Percentiles rank a stretch among this genome's conserved stretches.
Conservation (phyloP, 2,888 invertebrate species). For the Entomobrya proxima region DNA sequence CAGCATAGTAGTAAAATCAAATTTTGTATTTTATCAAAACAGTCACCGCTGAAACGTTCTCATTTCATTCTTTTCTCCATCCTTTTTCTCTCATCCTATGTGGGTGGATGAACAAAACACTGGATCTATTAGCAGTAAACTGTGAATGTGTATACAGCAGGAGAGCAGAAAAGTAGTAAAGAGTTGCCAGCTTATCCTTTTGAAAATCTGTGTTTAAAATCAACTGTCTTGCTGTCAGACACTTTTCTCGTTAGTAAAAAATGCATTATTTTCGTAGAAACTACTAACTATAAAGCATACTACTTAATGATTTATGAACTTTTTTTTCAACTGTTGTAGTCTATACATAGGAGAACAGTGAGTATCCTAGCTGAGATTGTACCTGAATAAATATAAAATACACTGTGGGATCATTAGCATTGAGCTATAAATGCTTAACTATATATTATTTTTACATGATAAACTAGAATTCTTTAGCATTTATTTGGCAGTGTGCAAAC, state of each 20-base stretch:
- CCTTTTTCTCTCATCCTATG: background rate
- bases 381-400: no score
- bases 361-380: no score
- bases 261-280: background rate
- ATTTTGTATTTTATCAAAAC: slow-evolving; percentile 43
- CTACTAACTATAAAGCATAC: background rate
- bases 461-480: background rate
- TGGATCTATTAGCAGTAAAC: no score
- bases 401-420: no score
- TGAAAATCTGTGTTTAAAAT: background rate
- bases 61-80: background rate
- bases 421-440: background rate
- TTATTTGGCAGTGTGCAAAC: slow-evolving; percentile 4
- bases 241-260: slow-evolving; percentile 29
- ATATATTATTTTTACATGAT: background rate
- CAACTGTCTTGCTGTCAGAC: slow-evolving; percentile 26
- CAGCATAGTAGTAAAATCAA: slow-evolving; percentile 24
- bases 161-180: no score
- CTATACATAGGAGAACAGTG: background rate
- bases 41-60: slow-evolving; percentile 5
- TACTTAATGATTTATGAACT: slow-evolving; percentile 40
- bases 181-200: background rate
- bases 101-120: no score
- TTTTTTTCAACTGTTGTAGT: slow-evolving; percentile 13
- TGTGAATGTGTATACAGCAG: no score